Evolutionary conservation across 2,888 invertebrate species (phyloP), one percentile per base, ranked within the genome.

Genomic region (Oscheius sp.): DNA sequence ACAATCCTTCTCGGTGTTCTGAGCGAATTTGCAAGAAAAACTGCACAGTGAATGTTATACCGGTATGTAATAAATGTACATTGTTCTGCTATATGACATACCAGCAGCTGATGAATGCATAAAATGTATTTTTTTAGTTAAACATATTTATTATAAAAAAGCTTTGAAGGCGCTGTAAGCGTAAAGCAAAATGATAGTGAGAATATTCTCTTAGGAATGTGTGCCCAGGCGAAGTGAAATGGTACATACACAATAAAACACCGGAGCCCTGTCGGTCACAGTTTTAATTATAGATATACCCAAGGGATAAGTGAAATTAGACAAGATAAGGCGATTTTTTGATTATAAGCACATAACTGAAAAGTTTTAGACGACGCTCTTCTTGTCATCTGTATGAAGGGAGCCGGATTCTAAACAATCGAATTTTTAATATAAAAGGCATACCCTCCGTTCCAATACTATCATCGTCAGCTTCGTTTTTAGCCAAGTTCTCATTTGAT

Each of bases 401-500:
- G 59, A 59, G 24, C 59, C 59, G 44, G 59, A 59, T 30, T 59
- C 59, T 54, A 36, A 14, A 54, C 20, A 33, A 17, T 33, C 20
- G 36, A n/a, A 33, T 17, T 33, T 32, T 32, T 54, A 20, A 33
- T 32, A 14, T 32, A 14, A 20, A 17, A 47, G 54, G 36, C 17
- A 20, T 64, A 64, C 74, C 75, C 36, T 75, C 75, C 8, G 76
- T 77, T 22, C 67, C 75, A 17, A 77, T 70, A 62, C 75, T 77
- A 47, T 81, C 81, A 44, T 80, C 81, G 54, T 77, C 77, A n/a
- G 70, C 76, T 56, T 77, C 77, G 20, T 70, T 68, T 26, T 73
- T 68, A 9, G 57, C 28, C 20, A 77, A 68, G 38, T 77, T 77
- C 44, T 77, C 77, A 32, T 61, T 77, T 22, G 77, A 77, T 28